These are phyloP conservation scores for Papilio protenor DNA, from an alignment of 2,888 invertebrate genomes.

Conservation along the genomic window DNA sequence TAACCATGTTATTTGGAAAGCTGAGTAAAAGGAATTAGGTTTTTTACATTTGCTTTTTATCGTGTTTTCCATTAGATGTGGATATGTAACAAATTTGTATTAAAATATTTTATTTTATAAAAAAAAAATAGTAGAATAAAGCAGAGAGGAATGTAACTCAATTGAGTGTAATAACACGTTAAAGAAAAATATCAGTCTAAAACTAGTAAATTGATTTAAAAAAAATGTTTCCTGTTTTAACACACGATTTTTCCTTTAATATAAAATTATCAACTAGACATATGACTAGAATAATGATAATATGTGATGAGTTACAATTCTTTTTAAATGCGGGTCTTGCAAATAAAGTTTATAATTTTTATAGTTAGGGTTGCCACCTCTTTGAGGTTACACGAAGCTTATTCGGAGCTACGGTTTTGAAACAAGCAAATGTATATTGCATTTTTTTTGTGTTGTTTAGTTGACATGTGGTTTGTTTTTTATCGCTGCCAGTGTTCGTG, in stretches of 20 bases:
- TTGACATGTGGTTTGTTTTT: no score
- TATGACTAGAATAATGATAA: neutral
- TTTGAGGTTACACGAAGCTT: neutral
- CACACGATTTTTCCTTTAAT: neutral
- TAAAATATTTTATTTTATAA: no score
- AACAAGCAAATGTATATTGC: neutral
- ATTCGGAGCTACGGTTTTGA: neutral
- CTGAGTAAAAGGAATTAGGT: neutral
- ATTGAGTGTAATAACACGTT: no score
- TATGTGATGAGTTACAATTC: neutral
- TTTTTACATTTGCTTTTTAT: neutral
- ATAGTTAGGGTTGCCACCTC: neutral
- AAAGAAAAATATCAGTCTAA: no score
- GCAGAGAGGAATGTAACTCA: no score
- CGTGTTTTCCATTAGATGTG: neutral
- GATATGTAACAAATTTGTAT: no score
- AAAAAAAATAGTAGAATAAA: no score
- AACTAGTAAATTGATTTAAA: neutral
- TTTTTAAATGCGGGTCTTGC: neutral
- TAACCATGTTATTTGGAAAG: neutral
- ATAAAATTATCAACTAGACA: neutral
- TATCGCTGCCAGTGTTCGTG: neutral
- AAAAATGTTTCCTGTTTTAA: neutral
- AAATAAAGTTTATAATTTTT: conserved; percentile 4
- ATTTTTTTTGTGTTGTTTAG: no score